Evolutionary conservation across 2,888 invertebrate genomes (phyloP), one percentile per base, ranked within the genome.

Genomic region (Melangyna quadrimaculata): DNA sequence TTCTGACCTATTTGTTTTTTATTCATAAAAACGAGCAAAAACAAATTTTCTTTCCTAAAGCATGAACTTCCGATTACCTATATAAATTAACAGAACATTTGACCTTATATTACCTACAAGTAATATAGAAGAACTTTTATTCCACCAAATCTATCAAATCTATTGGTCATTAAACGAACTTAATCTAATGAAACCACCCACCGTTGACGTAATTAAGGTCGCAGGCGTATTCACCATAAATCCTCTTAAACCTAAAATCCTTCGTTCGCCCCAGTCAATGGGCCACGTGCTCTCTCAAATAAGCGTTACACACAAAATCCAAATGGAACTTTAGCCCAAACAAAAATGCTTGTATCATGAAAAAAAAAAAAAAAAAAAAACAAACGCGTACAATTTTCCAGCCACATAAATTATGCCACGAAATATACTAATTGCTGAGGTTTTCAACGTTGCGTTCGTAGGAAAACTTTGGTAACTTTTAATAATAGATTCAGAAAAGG

Each of bases 351-450:
- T 73, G 53, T 69, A 59, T 72, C 9, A 51, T 10, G 10, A 59
- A 57, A 27, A 37, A 43, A 35, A 40, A 70, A 53, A 22, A 69
- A 48, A 57, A 27, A 37, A 43, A 35, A 40, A 70, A 53, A 22
- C 63, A 48, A 29, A 29, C 65, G 73, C 61, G 45, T 81, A 81
- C 51, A 59, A 78, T 81, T 86, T 81, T 78, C 77, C 77, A 86
- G 70, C 69, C 45, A 55, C 81, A 81, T 53, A 73, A 86, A 77
- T 77, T 69, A 59, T 59, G 73, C 86, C 81, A 77, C 77, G 63
- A 77, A 77, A 81, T 70, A 81, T 70, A 81, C 86, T 86, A 86
- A 86, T 86, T 86, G 86, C 75, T 63, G 86, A 81, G 73, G 67
- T 72, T 86, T 81, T 86, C 71, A 81, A 73, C 67, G 69, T 74